Percentiles rank a stretch among this genome's conserved stretches.
Evolutionary conservation across 2,888 invertebrate species (phyloP).

Genomic region (Tetranychus truncatus): DNA sequence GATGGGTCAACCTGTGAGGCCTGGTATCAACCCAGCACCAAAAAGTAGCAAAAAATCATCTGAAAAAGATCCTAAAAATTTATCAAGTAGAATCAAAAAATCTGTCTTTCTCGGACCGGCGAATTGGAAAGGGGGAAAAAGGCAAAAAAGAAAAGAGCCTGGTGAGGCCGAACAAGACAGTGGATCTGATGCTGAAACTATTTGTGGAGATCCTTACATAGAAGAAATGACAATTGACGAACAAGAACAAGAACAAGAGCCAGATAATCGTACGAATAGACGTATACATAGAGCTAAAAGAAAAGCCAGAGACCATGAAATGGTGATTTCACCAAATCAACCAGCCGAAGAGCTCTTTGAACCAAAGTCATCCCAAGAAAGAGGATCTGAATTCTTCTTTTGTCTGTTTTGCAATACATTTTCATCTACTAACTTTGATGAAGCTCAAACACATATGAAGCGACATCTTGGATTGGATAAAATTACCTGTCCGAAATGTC

Average conservation of each 20-base stretch:
- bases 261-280: not conserved
- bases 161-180: not conserved
- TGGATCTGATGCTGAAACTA: not conserved
- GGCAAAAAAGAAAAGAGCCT: not conserved
- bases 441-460: not conserved
- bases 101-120: not conserved
- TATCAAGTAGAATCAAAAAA: not conserved
- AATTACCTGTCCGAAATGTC: not conserved
- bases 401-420: not conserved
- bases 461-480: not conserved
- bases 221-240: not conserved
- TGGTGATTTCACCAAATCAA: not conserved
- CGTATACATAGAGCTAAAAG: not conserved
- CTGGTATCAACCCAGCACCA: not conserved
- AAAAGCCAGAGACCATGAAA: not conserved
- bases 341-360: not conserved
- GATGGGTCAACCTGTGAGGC: not conserved
- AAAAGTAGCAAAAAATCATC: no score
- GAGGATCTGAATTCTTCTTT: not conserved
- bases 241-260: not conserved
- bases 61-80: slow-evolving; percentile 1
- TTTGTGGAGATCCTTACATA: no score
- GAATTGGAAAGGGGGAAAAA: not conserved
- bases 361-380: not conserved
- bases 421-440: not conserved